A percentile compares a stretch with the other conserved stretches of the same genome.
These are phyloP conservation scores for Cygnus olor DNA, from an alignment of 2,797 vertebrate species.

Conservation along the genomic window DNA sequence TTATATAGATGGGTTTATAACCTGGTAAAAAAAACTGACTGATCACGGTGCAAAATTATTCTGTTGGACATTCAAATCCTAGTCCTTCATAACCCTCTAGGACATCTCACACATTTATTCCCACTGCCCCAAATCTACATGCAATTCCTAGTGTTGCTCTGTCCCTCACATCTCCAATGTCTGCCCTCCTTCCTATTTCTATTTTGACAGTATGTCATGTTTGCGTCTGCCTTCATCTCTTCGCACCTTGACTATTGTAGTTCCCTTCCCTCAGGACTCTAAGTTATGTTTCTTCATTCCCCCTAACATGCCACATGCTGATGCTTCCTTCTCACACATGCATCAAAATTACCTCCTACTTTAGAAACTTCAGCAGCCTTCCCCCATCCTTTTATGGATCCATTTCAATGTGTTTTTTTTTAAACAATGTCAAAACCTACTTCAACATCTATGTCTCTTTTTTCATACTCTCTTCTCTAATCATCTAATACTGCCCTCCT, in stretches of 20 bases:
- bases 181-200: neutral
- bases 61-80: neutral
- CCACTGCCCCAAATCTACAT: neutral
- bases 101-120: neutral
- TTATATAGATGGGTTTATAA: conserved; percentile 8
- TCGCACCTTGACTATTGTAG: neutral
- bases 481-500: conserved; percentile 1
- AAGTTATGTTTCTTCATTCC: neutral
- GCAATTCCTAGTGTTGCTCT: neutral
- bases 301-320: neutral
- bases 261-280: neutral
- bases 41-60: neutral
- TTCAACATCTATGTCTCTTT: neutral
- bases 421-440: conserved; percentile 11
- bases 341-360: neutral
- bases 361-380: conserved; percentile 12
- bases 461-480: neutral
- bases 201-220: neutral
- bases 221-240: neutral
- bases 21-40: neutral
- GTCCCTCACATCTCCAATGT: neutral
- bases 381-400: neutral
- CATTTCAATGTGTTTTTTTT: neutral
- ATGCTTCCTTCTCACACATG: neutral
- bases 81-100: neutral